Base-by-base conservation (phyloP, 2,113 vertebrate species). In the Megaceryle maxima region DNA sequence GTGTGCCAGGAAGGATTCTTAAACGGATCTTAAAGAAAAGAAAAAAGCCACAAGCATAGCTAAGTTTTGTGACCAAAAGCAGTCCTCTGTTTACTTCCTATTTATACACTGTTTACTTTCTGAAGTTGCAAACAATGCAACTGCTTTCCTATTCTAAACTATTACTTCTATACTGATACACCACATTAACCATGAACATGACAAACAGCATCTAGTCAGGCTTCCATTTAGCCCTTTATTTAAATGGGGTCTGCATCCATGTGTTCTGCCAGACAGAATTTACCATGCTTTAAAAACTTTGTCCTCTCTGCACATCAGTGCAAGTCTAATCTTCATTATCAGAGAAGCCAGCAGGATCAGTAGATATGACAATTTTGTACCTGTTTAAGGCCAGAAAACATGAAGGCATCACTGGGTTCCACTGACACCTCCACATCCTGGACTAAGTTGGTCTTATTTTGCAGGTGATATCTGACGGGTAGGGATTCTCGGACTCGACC, bases 351-450 rank as follows among this genome's bases (percentile, higher is more conserved):
- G 39, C 10, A 86, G 20, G 48, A 79, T 46, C 37, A 57, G 51
- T 2, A 26, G 13, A 43, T 8, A 41, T 62, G 31, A 74, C 17
- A 51, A 31, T 44, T 87, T 51, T n/a, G 37, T 97, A 99, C 99
- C 99, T 99, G 99, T 93, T 99, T 99, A 77, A 99, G 99, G 84
- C 99, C 99, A 57, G 99, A 99, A 97, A 99, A 99, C 99, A 99
- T 99, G 98, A 99, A 99, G 78, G 99, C 99, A 67, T 99, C 99
- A 11, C 99, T 99, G 37, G 99, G 99, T 75, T 99, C 99, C 90
- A 99, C 99, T 1, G 98, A 98, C 91, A 99, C 98, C 93, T 99
- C 99, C 90, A 99, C 99, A 69, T 99, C 99, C 92, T 99, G 99
- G 73, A 99, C 99, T 90, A 99, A 97, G 57, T 97, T 92, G 0